Percentiles rank a stretch among this genome's conserved stretches.
phyloP scores from a whole-genome alignment of 2,888 invertebrate species.

The Drosophila suboccidentalis region DNA sequence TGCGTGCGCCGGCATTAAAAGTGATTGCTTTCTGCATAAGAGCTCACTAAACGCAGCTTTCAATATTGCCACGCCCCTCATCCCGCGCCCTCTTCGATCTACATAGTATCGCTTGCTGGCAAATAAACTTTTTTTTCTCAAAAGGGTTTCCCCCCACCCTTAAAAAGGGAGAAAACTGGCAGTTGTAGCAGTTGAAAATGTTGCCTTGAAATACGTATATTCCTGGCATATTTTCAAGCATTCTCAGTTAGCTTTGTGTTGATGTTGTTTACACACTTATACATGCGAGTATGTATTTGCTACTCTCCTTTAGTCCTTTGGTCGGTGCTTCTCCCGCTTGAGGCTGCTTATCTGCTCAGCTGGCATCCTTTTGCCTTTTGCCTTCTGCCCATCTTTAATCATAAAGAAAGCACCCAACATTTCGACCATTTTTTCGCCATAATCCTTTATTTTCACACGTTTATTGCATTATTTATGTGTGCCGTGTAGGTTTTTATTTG shows the following conservation, averaged over 20 bases:
- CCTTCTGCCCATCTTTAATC: conserved; percentile 45
- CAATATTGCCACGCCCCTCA: conserved; percentile 44
- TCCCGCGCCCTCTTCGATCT: conserved; percentile 29
- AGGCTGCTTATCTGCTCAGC: conserved; percentile 37
- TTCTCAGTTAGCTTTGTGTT: conserved; percentile 8
- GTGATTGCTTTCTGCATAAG: conserved; percentile 70
- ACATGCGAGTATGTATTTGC: not conserved
- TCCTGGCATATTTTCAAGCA: conserved; percentile 38
- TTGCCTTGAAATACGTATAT: conserved; percentile 52
- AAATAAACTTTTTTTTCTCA: conserved; percentile 25
- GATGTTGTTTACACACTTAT: not conserved
- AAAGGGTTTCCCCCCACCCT: conserved; percentile 35
- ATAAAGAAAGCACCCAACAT: conserved; percentile 28
- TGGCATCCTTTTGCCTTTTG: conserved; percentile 35
- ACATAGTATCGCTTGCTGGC: conserved; percentile 5
- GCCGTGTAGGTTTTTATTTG: conserved; percentile 18
- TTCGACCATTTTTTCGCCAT: conserved; percentile 24
- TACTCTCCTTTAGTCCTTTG: not conserved
- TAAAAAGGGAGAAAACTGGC: not conserved
- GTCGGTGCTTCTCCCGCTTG: conserved; percentile 1
- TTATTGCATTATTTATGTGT: conserved; percentile 63
- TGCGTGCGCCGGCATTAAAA: conserved; percentile 69
- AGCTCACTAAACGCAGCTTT: conserved; percentile 64
- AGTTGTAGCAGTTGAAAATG: conserved; percentile 28
- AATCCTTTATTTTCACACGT: conserved; percentile 57